Percentiles rank a stretch among this genome's conserved stretches.
Conservation (phyloP, 2,888 invertebrate species). For the Brachyopa scutellaris region DNA sequence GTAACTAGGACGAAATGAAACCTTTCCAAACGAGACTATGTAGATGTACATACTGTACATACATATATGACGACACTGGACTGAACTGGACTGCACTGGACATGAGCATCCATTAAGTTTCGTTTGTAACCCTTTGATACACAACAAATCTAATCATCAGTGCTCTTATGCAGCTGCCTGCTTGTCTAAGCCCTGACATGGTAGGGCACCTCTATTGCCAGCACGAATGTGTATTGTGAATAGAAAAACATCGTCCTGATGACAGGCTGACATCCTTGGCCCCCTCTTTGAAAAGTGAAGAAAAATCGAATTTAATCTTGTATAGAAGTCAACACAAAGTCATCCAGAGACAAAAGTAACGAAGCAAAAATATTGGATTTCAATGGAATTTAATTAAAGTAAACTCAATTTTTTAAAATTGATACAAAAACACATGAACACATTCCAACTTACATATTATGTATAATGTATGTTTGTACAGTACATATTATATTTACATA, state of each 20-base stretch:
- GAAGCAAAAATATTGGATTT: constrained; percentile 46
- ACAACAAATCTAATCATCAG: constrained; percentile 49
- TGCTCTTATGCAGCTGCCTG: not conserved
- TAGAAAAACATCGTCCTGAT: not conserved
- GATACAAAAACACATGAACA: too few species aligned
- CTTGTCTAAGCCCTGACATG: not conserved
- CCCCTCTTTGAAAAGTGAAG: constrained; percentile 2
- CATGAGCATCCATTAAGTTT: constrained; percentile 46
- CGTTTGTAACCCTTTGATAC: constrained; percentile 52
- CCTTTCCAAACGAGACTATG: too few species aligned
- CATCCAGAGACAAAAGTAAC: constrained; percentile 4
- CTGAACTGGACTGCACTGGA: too few species aligned
- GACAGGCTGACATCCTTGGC: constrained; percentile 6
- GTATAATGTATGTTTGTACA: not conserved
- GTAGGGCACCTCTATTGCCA: not conserved
- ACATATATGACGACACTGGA: too few species aligned
- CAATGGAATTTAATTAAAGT: constrained; percentile 42
- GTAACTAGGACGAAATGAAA: constrained; percentile 16
- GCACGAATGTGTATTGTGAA: not conserved
- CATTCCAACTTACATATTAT: not conserved
- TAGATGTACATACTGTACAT: too few species aligned
- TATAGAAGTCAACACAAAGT: constrained; percentile 26
- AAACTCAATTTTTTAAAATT: too few species aligned
- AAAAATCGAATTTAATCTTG: constrained; percentile 45
- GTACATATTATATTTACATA: not conserved